These are phyloP conservation scores for Isaurus tuberculatus DNA, from an alignment of 92 coral and sea anemone species.

Conservation along the genomic window DNA sequence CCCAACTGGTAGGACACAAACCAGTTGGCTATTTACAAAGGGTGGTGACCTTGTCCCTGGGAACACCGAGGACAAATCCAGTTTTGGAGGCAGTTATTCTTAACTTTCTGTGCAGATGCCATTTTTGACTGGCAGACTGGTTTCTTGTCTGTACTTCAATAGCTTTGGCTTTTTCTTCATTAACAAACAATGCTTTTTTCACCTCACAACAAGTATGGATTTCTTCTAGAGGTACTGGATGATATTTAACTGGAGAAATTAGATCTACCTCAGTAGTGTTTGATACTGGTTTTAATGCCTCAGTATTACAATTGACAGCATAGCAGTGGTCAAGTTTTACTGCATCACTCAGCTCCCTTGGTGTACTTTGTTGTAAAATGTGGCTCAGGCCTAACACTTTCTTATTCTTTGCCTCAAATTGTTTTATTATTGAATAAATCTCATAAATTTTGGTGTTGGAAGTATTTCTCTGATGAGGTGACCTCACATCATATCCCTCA, in stretches of 20 bases:
- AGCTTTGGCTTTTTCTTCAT: constrained; percentile 46
- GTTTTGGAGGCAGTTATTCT: constrained; percentile 65
- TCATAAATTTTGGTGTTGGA: constrained; percentile 28
- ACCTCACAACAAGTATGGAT: constrained; percentile 26
- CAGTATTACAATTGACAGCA: not conserved
- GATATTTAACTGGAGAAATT: constrained; percentile 24
- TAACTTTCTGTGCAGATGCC: constrained; percentile 56
- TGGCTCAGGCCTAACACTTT: constrained; percentile 29
- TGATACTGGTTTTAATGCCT: constrained; percentile 15
- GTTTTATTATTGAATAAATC: constrained; percentile 17
- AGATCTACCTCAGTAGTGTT: constrained; percentile 1
- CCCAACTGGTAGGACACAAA: too few species aligned
- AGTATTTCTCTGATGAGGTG: constrained; percentile 30
- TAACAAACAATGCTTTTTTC: constrained; percentile 40
- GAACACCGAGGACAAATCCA: too few species aligned
- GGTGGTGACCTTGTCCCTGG: too few species aligned
- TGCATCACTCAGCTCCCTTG: constrained; percentile 4
- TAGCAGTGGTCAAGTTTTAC: constrained; percentile 24
- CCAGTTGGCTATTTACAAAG: too few species aligned
- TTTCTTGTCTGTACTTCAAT: constrained; percentile 50
- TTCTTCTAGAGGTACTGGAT: constrained; percentile 29
- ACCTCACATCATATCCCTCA: constrained; percentile 21
- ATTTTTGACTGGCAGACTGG: constrained; percentile 47
- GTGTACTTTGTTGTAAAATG: constrained; percentile 22
- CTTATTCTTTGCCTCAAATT: constrained; percentile 20